Evolutionary conservation across 2,113 vertebrate species (phyloP).

Genomic region (Pelecanoides urinatrix): DNA sequence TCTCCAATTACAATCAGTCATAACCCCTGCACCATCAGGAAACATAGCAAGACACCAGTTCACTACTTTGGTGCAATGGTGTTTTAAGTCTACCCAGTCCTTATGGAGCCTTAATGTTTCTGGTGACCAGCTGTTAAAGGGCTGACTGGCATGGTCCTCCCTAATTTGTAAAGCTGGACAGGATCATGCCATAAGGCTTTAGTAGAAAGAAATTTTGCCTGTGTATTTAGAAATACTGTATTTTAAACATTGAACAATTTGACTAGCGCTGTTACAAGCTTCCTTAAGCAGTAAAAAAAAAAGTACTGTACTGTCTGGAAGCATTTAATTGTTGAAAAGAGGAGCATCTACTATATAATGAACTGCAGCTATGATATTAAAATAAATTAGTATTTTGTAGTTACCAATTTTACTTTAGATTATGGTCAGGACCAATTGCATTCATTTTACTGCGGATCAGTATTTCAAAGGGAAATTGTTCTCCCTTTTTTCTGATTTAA

Average conservation of each 20-base stretch:
- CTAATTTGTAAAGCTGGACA: neutral
- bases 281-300: neutral
- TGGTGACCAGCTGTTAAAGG: neutral
- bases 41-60: neutral
- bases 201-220: neutral
- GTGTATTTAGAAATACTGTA: neutral
- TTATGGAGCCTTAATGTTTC: neutral
- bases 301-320: neutral
- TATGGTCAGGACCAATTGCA: slow-evolving; percentile 27
- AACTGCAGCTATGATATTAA: slow-evolving; percentile 24
- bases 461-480: slow-evolving; percentile 7
- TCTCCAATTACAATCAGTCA: neutral
- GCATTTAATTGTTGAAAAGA: slow-evolving; percentile 34
- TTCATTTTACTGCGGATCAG: neutral
- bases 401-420: slow-evolving; percentile 14
- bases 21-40: neutral
- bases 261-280: neutral
- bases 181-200: neutral
- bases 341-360: slow-evolving; percentile 7
- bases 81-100: neutral
- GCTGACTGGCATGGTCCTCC: neutral
- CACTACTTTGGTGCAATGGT: neutral
- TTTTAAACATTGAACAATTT: neutral
- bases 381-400: slow-evolving; percentile 9
- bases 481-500: neutral